phyloP scores from a whole-genome alignment of 2,113 vertebrate genomes.

The Anhinga anhinga region DNA sequence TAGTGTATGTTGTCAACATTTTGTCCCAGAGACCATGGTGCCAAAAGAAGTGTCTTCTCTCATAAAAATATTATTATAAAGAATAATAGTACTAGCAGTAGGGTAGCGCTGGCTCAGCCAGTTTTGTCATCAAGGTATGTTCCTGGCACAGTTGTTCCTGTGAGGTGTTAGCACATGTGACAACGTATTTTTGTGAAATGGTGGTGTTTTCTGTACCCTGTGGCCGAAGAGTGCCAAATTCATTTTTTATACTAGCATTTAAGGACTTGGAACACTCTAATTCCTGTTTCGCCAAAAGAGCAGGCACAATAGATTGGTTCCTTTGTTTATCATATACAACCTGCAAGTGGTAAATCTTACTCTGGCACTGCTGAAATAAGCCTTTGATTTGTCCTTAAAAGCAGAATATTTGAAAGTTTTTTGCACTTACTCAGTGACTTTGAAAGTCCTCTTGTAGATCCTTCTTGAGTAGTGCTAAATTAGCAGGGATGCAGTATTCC shows the following conservation, averaged over 20 bases:
- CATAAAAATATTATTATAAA: neutral
- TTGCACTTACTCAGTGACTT: neutral
- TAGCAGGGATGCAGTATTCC: conserved; percentile 12
- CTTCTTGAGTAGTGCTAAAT: neutral
- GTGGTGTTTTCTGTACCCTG: neutral
- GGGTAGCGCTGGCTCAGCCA: neutral
- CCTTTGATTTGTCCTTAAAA: neutral
- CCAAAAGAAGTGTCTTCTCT: neutral
- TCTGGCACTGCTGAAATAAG: neutral
- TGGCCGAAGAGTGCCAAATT: neutral
- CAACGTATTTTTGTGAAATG: neutral
- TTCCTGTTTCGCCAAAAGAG: neutral
- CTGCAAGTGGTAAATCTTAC: neutral
- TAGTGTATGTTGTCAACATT: neutral
- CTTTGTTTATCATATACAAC: neutral
- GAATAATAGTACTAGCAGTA: neutral
- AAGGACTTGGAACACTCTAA: neutral
- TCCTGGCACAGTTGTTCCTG: neutral
- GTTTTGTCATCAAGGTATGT: neutral
- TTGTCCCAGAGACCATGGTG: neutral
- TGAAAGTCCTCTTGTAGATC: neutral
- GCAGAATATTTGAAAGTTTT: neutral
- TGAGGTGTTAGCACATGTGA: neutral
- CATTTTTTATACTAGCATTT: neutral
- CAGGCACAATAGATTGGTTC: neutral